These are phyloP conservation scores for Knipowitschia caucasica DNA, from an alignment of 2,797 vertebrate species.

Conservation along the genomic window DNA sequence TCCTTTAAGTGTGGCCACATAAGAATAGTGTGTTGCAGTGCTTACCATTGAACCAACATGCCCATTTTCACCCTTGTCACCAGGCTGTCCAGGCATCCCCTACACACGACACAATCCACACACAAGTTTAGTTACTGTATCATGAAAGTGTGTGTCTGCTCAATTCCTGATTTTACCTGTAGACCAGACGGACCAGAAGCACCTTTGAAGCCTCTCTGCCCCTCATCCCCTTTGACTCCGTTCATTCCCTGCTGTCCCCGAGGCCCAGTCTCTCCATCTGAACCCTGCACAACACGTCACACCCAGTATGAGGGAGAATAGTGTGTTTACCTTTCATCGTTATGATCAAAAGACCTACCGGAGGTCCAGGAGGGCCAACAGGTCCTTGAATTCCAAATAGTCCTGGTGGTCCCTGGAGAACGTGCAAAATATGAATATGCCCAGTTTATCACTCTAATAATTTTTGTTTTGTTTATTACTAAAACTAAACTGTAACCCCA, in stretches of 20 bases:
- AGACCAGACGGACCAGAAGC: conserved; percentile 79
- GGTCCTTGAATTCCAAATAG: conserved; percentile 83
- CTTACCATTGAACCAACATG: conserved; percentile 84
- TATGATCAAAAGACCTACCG: conserved; percentile 67
- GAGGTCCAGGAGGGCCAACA: conserved; percentile 78
- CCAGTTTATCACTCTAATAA: too few species aligned
- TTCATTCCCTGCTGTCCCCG: conserved; percentile 89
- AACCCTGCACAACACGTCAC: conserved; percentile 69
- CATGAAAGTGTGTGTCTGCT: not conserved
- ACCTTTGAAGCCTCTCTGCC: conserved; percentile 81
- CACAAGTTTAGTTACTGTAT: conserved; percentile 7
- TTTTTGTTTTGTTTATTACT: too few species aligned
- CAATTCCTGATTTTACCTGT: conserved; percentile 73
- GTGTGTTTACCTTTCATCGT: not conserved
- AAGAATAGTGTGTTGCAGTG: conserved; percentile 15
- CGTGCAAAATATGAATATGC: too few species aligned
- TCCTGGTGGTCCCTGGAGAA: conserved; percentile 85
- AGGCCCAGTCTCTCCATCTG: conserved; percentile 86
- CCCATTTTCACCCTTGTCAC: conserved; percentile 87
- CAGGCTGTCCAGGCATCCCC: conserved; percentile 85
- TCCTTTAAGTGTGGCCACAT: conserved; percentile 11
- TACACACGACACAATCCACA: conserved; percentile 74
- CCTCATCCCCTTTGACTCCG: conserved; percentile 92
- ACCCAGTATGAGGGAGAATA: not conserved
- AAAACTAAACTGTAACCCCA: conserved; percentile 16